Conservation (phyloP, 2,888 invertebrate genomes). For the Anorthoa munda region DNA sequence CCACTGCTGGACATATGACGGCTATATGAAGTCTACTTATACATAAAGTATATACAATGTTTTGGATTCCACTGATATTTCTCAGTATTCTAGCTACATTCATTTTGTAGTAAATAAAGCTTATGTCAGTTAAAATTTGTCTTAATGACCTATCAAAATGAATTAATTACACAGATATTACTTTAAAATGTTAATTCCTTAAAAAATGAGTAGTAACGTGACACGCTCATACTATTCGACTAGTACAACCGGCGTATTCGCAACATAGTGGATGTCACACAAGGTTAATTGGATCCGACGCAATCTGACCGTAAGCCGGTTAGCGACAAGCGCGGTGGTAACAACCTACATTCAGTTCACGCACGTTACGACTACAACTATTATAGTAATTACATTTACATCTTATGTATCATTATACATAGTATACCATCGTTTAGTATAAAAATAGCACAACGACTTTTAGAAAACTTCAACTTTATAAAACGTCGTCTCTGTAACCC, state of each 20-base stretch:
- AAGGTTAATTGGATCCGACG: slow-evolving; percentile 51
- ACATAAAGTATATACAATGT: too few relatives aligned
- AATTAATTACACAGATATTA: neutral
- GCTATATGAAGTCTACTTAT: too few relatives aligned
- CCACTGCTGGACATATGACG: too few relatives aligned
- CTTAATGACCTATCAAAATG: neutral
- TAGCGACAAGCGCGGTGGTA: slow-evolving; percentile 9
- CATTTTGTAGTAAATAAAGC: neutral
- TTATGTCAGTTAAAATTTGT: neutral
- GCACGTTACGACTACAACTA: neutral
- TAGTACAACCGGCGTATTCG: neutral
- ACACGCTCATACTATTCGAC: slow-evolving; percentile 3
- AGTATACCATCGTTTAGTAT: too few relatives aligned
- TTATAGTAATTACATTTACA: neutral
- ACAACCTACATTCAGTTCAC: slow-evolving; percentile 14
- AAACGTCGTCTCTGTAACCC: too few relatives aligned
- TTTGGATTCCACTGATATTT: too few relatives aligned
- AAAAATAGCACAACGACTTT: neutral
- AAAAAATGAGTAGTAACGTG: neutral
- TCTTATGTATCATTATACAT: too few relatives aligned
- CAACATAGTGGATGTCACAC: slow-evolving; percentile 31
- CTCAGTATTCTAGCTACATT: too few relatives aligned
- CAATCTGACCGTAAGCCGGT: slow-evolving; percentile 46
- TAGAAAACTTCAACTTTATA: too few relatives aligned
- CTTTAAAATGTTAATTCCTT: neutral